Conservation (phyloP, 2,888 invertebrate genomes). For the Pachymerium ferrugineum region DNA sequence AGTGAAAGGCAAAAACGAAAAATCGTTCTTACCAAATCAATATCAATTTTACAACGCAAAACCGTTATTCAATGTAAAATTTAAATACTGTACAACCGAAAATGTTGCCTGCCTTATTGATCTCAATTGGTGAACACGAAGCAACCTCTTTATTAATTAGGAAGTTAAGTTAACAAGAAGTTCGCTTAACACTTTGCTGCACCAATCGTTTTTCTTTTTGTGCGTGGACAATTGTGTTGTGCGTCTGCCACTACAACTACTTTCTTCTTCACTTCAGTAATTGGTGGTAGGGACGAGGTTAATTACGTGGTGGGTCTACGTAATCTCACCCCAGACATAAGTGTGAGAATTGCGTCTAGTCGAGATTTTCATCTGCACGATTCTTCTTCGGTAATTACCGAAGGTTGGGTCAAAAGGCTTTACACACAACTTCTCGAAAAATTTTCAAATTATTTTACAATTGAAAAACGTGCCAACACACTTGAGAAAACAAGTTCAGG, state of each 20-base stretch:
- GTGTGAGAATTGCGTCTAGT: background rate
- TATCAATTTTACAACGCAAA: no score
- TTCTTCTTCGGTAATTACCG: background rate
- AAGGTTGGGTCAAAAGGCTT: background rate
- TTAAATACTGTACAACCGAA: no score
- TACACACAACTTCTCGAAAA: background rate
- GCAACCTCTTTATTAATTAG: background rate
- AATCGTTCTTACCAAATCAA: background rate
- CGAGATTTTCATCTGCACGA: background rate
- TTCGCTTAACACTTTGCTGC: background rate
- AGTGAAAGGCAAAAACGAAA: background rate
- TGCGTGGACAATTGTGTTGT: background rate
- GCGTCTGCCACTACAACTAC: background rate
- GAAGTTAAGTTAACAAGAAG: background rate
- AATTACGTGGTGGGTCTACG: background rate
- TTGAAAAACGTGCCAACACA: background rate
- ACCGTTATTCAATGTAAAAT: no score
- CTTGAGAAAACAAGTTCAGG: background rate
- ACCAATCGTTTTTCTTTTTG: background rate
- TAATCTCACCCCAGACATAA: background rate
- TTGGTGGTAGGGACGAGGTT: constrained; percentile 5
- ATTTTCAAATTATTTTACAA: background rate
- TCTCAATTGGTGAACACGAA: no score
- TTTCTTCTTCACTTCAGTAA: background rate
- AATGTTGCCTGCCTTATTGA: no score